Base-by-base conservation (phyloP, 2,113 vertebrate genomes). In the Phyllostomus hastatus region DNA sequence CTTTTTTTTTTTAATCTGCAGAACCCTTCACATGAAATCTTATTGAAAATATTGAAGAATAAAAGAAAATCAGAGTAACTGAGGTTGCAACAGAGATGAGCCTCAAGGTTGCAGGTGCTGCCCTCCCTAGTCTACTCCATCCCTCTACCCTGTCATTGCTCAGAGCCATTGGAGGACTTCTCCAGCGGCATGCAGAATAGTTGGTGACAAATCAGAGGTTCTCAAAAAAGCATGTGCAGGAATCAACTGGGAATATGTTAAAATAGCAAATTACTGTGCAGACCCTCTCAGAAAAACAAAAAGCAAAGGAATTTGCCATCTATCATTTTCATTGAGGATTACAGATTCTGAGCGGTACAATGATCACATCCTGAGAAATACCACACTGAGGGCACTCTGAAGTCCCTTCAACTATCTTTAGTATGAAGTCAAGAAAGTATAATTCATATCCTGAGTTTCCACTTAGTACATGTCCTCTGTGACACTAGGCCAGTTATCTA, bases 61-160 rank as follows among this genome's bases (percentile, higher is more conserved):
- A 48, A 79, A 84, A 43, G 38, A 59, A 73, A 31, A 57, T 52
- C 50, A 83, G 73, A 73, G 11, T 6, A n/a, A 64, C 12, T 48
- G 26, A 73, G n/a, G 38, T 1, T 72, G 46, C 54, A 67, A 28
- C 17, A 50, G 52, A 33, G 33, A 10, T 92, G 54, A 72, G 4
- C 12, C 24, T 70, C 41, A 31, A n/a, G 31, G 0, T 0, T 46
- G 0, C 31, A 7, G 28, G 46, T 20, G 52, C n/a, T 91, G 31
- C 33, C 19, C 61, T 54, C 20, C 19, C 14, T 4, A 46, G 1
- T 17, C 61, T 26, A 20, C 0, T 26, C 20, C 50, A 43, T 5
- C 12, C 22, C 17, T 31, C 19, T 10, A 4, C 3, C 5, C 0
- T 31, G 22, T 1, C 0, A 0, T 15, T 52, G 16, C 24, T 88